Evolutionary conservation across 1,140 invertebrate genomes (phyloP).

Genomic region (Agrypnia vestita): DNA sequence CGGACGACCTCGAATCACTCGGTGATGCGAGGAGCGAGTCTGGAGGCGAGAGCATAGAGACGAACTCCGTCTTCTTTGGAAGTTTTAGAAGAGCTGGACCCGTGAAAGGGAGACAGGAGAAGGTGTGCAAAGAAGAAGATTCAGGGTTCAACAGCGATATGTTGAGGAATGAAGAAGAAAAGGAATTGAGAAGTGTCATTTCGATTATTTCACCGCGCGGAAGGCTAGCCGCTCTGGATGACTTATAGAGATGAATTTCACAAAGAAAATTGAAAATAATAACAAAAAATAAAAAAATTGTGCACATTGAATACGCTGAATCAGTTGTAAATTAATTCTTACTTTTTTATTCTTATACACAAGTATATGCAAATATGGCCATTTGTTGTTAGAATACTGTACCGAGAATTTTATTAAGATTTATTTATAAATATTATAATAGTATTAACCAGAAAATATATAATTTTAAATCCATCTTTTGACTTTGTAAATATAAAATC

Average conservation of each 20-base stretch:
- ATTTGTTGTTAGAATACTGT: too few relatives aligned
- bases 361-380: too few relatives aligned
- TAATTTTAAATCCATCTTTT: too few relatives aligned
- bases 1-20: constrained; percentile 81
- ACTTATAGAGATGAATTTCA: constrained; percentile 45
- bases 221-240: constrained; percentile 45
- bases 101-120: constrained; percentile 21
- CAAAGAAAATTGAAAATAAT: too few relatives aligned
- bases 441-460: too few relatives aligned
- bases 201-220: constrained; percentile 41
- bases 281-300: too few relatives aligned
- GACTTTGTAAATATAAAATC: too few relatives aligned
- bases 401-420: too few relatives aligned
- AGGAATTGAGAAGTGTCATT: constrained; percentile 36
- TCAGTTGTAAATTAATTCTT: not conserved
- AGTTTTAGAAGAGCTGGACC: constrained; percentile 71
- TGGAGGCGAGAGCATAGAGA: constrained; percentile 87
- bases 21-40: constrained; percentile 86
- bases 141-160: constrained; percentile 19
- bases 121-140: constrained; percentile 39
- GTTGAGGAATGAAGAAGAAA: constrained; percentile 33
- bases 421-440: too few relatives aligned
- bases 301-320: not conserved
- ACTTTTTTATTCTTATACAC: not conserved
- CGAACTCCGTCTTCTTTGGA: constrained; percentile 86